These are phyloP conservation scores for Eurosta solidaginis DNA, from an alignment of 1,140 invertebrate species.

Conservation along the genomic window DNA sequence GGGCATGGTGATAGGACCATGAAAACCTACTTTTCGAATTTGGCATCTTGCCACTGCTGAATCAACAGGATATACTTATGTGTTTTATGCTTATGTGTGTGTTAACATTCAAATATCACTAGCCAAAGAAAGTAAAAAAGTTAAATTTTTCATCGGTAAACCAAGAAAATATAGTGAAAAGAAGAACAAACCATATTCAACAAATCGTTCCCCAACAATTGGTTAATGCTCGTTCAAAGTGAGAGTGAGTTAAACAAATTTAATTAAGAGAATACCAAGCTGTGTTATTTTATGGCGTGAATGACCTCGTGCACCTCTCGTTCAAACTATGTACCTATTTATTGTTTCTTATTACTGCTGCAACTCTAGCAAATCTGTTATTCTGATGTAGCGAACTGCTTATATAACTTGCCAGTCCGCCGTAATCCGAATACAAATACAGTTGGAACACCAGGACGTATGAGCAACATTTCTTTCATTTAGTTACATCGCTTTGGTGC, in stretches of 20 bases:
- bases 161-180: constrained; percentile 16
- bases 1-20: too few relatives aligned
- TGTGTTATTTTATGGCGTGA: neutral
- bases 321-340: neutral
- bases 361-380: too few relatives aligned
- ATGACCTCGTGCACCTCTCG: neutral
- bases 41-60: too few relatives aligned
- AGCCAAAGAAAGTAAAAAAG: constrained; percentile 5
- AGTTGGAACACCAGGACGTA: neutral
- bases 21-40: too few relatives aligned
- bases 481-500: too few relatives aligned
- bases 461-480: neutral
- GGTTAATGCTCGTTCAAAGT: neutral
- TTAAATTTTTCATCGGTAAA: neutral
- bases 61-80: too few relatives aligned
- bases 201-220: neutral
- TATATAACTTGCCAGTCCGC: too few relatives aligned
- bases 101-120: neutral
- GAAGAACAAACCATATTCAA: neutral
- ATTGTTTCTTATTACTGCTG: too few relatives aligned
- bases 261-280: neutral
- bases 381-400: neutral
- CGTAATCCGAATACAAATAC: neutral
- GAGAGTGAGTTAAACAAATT: neutral
- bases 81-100: too few relatives aligned